These are phyloP conservation scores for Octopus bimaculoides DNA, from an alignment of 1,140 invertebrate species.

Conservation along the genomic window DNA sequence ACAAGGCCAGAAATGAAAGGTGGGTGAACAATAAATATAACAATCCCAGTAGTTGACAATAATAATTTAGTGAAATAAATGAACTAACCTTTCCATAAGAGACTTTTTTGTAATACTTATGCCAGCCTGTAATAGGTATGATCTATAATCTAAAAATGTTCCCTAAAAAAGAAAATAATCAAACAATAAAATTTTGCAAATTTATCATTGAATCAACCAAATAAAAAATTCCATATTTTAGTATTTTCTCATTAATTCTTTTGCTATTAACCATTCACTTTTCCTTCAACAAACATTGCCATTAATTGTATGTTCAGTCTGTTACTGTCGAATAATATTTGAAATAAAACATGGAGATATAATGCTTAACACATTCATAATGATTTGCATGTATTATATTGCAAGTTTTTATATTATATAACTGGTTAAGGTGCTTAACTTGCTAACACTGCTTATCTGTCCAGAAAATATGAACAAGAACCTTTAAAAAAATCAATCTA, in stretches of 20 bases:
- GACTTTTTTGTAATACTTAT: slow-evolving; percentile 48
- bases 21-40: slow-evolving; percentile 14
- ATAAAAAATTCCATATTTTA: no score
- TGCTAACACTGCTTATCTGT: not conserved
- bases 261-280: no score
- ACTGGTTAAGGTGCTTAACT: not conserved
- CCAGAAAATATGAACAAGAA: no score
- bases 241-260: no score
- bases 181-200: no score
- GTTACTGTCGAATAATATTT: no score
- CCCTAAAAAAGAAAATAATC: no score
- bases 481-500: no score
- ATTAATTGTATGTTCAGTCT: no score
- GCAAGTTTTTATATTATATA: not conserved
- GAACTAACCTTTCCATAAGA: slow-evolving; percentile 45
- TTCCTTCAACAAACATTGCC: no score
- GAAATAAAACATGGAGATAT: not conserved
- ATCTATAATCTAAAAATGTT: slow-evolving; percentile 32
- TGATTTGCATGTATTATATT: not conserved
- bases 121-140: slow-evolving; percentile 54
- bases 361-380: not conserved
- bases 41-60: not conserved
- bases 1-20: no score
- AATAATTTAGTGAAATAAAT: not conserved
- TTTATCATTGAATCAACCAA: no score